These are phyloP conservation scores for Cinara cedri DNA, from an alignment of 2,888 invertebrate genomes.

Conservation along the genomic window DNA sequence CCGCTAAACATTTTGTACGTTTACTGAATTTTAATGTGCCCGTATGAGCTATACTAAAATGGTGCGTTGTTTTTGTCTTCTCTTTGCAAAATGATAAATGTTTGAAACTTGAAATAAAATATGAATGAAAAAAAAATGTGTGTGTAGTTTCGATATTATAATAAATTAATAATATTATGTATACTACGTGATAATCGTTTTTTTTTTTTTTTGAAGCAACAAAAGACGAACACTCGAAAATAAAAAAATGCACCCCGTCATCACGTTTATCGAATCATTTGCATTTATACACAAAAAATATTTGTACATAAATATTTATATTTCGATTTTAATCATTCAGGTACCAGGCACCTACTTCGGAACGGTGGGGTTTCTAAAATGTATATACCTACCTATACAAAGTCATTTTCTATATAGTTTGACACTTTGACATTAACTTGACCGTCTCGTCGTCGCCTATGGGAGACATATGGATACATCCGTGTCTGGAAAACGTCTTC, in stretches of 20 bases:
- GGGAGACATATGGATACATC: conserved; percentile 40
- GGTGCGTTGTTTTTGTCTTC: not conserved
- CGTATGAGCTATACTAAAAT: not conserved
- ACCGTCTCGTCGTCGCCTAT: conserved; percentile 39
- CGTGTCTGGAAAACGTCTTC: conserved; percentile 56
- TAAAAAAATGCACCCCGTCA: not conserved
- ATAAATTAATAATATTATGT: no score
- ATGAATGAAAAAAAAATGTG: not conserved
- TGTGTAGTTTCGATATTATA: no score
- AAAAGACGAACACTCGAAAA: no score
- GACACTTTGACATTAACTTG: conserved; percentile 49
- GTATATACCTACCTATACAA: not conserved
- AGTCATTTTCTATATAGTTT: conserved; percentile 33
- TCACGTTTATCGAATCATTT: conserved; percentile 8
- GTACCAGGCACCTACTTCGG: not conserved
- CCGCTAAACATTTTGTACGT: not conserved
- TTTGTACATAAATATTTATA: not conserved
- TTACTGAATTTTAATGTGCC: conserved; percentile 24
- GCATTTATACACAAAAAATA: no score
- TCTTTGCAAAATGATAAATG: not conserved
- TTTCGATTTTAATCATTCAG: conserved; percentile 24
- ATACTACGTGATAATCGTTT: no score
- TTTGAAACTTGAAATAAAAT: not conserved
- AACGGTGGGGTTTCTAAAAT: conserved; percentile 21
- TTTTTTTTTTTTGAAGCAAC: no score